Evolutionary conservation across 2,113 vertebrate genomes (phyloP).

Genomic region (Spea bombifrons): DNA sequence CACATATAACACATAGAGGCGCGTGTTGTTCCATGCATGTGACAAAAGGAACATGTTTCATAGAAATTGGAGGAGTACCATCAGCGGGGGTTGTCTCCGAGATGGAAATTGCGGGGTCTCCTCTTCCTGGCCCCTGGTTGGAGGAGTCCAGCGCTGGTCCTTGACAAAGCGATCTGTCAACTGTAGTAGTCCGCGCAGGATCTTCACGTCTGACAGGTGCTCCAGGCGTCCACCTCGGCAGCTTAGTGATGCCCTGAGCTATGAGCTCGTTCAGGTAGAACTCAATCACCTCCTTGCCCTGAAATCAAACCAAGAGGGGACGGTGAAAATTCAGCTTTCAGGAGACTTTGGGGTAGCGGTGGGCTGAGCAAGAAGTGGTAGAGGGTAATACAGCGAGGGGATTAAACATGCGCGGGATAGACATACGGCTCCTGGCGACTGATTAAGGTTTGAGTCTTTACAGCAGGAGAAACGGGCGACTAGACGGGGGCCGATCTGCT

Average conservation of each 20-base stretch:
- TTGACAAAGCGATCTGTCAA: rapidly evolving
- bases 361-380: too few species aligned
- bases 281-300: conserved; percentile 84
- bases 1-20: too few species aligned
- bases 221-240: conserved; percentile 71
- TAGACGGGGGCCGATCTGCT: too few species aligned
- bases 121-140: conserved; percentile 34
- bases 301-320: conserved; percentile 22
- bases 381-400: too few species aligned
- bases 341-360: too few species aligned
- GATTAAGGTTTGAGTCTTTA: too few species aligned
- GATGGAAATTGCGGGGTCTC: background rate
- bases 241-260: conserved; percentile 71
- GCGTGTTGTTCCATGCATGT: too few species aligned
- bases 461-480: too few species aligned
- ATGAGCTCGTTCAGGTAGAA: conserved; percentile 75
- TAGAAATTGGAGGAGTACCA: conserved; percentile 50
- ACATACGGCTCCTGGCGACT: too few species aligned
- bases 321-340: too few species aligned
- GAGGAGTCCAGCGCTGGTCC: background rate
- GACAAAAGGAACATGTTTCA: background rate
- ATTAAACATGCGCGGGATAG: too few species aligned
- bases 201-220: rapidly evolving
- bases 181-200: background rate
- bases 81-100: conserved; percentile 55